These are phyloP conservation scores for Caligus rogercresseyi DNA, from an alignment of 1,140 invertebrate genomes.

Conservation along the genomic window DNA sequence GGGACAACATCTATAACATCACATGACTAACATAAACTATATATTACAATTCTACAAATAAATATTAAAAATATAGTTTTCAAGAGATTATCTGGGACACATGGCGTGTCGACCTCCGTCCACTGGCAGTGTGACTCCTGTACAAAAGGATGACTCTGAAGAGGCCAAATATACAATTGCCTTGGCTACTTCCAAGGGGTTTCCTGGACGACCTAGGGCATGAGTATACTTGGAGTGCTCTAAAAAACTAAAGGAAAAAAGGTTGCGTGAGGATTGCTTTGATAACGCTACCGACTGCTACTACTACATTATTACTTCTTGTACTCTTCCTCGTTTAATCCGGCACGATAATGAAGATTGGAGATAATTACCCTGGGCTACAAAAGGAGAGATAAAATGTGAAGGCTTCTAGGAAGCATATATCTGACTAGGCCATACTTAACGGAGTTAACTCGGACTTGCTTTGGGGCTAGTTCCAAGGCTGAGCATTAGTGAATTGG, in stretches of 20 bases:
- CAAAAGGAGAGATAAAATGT: neutral
- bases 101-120: conserved; percentile 63
- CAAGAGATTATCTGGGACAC: conserved; percentile 30
- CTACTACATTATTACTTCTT: conserved; percentile 44
- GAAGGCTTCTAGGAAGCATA: neutral
- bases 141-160: conserved; percentile 55
- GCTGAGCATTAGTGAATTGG: conserved; percentile 46
- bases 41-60: too few species aligned
- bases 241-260: conserved; percentile 27
- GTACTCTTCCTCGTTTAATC: conserved; percentile 49
- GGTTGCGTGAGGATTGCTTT: too few species aligned
- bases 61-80: too few species aligned
- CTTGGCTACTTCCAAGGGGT: conserved; percentile 53
- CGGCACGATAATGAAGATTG: conserved; percentile 52
- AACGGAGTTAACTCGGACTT: conserved; percentile 25
- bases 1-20: too few species aligned
- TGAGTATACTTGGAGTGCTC: conserved; percentile 46
- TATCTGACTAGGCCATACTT: conserved; percentile 24
- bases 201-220: conserved; percentile 54
- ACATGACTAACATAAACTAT: too few species aligned
- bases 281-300: too few species aligned
- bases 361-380: conserved; percentile 52
- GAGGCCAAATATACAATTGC: conserved; percentile 66
- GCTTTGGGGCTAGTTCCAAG: conserved; percentile 29
- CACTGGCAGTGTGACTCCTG: conserved; percentile 55